Evolutionary conservation across 2,888 invertebrate species (phyloP).

Genomic region (Meteorus colon): DNA sequence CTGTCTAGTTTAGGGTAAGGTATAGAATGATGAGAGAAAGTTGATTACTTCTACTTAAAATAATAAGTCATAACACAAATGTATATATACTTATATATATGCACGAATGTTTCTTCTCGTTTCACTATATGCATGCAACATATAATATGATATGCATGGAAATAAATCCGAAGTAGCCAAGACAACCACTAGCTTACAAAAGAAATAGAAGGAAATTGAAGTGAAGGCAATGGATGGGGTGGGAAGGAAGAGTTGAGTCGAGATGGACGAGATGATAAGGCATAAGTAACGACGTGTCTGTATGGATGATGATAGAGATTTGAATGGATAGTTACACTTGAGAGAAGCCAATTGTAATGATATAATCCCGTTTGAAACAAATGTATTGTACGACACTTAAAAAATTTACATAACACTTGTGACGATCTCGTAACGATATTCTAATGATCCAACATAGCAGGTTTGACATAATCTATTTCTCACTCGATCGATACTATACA

Average conservation of each 20-base stretch:
- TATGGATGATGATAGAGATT: constrained; percentile 62
- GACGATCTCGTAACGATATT: constrained; percentile 16
- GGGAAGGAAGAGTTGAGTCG: constrained; percentile 44
- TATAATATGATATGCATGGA: not conserved
- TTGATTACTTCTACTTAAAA: not conserved
- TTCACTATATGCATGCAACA: not conserved
- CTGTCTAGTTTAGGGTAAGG: not conserved
- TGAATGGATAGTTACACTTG: constrained; percentile 67
- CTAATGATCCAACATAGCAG: not conserved
- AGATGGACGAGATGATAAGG: constrained; percentile 57
- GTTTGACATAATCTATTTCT: not conserved
- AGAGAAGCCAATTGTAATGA: constrained; percentile 62
- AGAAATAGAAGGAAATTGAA: constrained; percentile 34
- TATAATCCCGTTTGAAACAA: constrained; percentile 63
- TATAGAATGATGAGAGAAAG: not conserved
- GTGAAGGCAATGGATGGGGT: not conserved
- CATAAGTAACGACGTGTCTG: constrained; percentile 58
- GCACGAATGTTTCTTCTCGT: not conserved
- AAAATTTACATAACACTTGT: constrained; percentile 14
- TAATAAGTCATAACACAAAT: not conserved
- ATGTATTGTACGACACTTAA: constrained; percentile 51
- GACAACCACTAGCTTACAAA: constrained; percentile 11
- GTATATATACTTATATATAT: not conserved
- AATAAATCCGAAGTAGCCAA: not conserved
- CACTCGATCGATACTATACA: not conserved